phyloP scores from a whole-genome alignment of 2,888 invertebrate genomes.

The Hypselothyrea guttata region DNA sequence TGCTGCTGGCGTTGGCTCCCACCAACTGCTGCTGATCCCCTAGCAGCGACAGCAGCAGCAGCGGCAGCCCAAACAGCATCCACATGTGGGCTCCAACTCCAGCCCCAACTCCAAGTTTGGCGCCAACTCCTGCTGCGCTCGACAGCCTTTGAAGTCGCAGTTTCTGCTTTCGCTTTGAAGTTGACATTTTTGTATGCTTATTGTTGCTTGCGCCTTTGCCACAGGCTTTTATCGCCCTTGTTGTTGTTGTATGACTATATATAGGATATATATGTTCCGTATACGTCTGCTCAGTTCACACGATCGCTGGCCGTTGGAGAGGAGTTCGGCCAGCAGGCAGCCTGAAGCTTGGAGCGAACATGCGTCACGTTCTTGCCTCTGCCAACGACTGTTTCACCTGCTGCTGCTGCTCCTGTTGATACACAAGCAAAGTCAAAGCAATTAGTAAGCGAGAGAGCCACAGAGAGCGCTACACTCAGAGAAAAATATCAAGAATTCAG shows the following conservation, averaged over 20 bases:
- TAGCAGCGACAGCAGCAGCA: slow-evolving; percentile 63
- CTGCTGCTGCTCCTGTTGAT: slow-evolving; percentile 32
- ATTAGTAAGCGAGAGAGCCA: slow-evolving; percentile 33
- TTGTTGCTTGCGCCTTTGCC: slow-evolving; percentile 1
- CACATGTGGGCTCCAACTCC: slow-evolving; percentile 31
- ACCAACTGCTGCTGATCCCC: slow-evolving; percentile 26
- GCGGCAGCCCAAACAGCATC: slow-evolving; percentile 77
- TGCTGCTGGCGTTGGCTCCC: slow-evolving; percentile 64
- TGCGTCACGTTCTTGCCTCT: slow-evolving; percentile 66
- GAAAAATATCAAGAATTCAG: no score
- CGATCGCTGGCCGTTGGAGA: slow-evolving; percentile 55
- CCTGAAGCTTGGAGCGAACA: slow-evolving; percentile 62
- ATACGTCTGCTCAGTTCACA: slow-evolving; percentile 37
- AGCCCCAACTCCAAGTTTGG: no score
- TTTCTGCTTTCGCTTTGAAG: slow-evolving; percentile 47
- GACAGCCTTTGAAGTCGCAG: slow-evolving; percentile 54
- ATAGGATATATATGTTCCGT: no score
- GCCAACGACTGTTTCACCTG: slow-evolving; percentile 52
- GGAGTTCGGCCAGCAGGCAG: slow-evolving; percentile 67
- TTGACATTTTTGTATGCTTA: slow-evolving; percentile 44
- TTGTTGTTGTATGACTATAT: slow-evolving; percentile 3
- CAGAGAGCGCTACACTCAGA: no score
- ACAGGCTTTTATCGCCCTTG: neutral
- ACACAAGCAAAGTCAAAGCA: slow-evolving; percentile 40
- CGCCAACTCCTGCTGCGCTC: slow-evolving; percentile 1